A percentile compares a stretch with the other conserved stretches of the same genome.
Evolutionary conservation across 2,113 vertebrate species (phyloP).

Genomic region (Heterotilapia buettikoferi): DNA sequence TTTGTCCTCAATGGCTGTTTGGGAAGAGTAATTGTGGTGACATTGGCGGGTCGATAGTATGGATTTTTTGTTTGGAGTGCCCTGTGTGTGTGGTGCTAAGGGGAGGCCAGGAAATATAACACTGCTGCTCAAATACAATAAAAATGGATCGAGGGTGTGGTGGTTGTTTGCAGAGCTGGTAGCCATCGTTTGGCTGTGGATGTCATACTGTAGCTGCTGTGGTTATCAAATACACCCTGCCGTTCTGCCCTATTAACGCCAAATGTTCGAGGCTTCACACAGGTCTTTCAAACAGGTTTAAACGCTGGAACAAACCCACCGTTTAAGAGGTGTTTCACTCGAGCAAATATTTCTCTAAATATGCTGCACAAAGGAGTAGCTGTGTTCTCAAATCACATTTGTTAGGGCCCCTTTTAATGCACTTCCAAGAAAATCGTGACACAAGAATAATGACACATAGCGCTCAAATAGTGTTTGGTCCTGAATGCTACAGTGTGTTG

Average conservation of each 20-base stretch:
- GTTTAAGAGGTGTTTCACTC: conserved; percentile 27
- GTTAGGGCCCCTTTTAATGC: not conserved
- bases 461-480: not conserved
- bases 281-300: conserved; percentile 40
- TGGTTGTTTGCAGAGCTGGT: conserved; percentile 88
- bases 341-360: conserved; percentile 8
- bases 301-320: conserved; percentile 41
- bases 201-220: conserved; percentile 82
- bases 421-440: not conserved
- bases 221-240: conserved; percentile 67
- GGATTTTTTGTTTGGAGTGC: conserved; percentile 99
- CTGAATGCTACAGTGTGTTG: not conserved
- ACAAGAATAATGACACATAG: not conserved
- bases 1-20: conserved; percentile 99
- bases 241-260: conserved; percentile 70
- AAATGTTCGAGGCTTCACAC: conserved; percentile 45
- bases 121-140: conserved; percentile 96
- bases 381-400: not conserved
- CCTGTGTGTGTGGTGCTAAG: conserved; percentile 98
- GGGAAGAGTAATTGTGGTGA: conserved; percentile 99
- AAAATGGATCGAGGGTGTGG: conserved; percentile 96
- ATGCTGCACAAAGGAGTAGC: not conserved
- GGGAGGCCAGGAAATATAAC: conserved; percentile 96
- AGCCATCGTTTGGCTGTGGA: conserved; percentile 83
- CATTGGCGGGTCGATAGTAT: conserved; percentile 98